Conservation (phyloP, 2,888 invertebrate genomes). For the Eupithecia abbreviata region DNA sequence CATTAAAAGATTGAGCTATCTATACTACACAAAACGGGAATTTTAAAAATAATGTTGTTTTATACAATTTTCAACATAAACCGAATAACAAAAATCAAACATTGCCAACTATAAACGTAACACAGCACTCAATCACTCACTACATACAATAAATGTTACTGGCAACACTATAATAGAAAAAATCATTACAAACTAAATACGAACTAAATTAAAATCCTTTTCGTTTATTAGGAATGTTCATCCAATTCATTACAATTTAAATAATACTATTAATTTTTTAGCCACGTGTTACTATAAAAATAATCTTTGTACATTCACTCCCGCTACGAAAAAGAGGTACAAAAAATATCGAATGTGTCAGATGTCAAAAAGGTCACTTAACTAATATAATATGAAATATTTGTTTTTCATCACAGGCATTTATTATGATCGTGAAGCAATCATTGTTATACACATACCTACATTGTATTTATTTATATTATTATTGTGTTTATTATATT, state of each 20-base stretch:
- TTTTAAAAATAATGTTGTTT: slow-evolving; percentile 37
- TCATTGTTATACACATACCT: not conserved
- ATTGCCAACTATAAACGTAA: slow-evolving; percentile 60
- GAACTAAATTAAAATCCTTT: slow-evolving; percentile 37
- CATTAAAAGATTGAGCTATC: slow-evolving; percentile 44
- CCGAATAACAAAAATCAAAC: slow-evolving; percentile 47
- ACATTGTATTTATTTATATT: not conserved
- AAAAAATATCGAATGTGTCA: not conserved
- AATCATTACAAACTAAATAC: slow-evolving; percentile 42
- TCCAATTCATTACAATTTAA: slow-evolving; percentile 51
- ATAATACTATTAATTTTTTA: slow-evolving; percentile 43
- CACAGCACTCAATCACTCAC: slow-evolving; percentile 71
- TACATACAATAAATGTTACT: slow-evolving; percentile 50
- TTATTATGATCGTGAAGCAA: not conserved
- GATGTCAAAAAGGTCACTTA: not conserved
- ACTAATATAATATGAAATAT: not conserved
- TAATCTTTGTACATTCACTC: slow-evolving; percentile 27
- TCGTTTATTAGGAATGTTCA: slow-evolving; percentile 57
- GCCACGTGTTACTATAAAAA: slow-evolving; percentile 22
- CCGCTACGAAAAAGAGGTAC: not conserved
- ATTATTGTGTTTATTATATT: not conserved
- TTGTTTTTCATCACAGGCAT: not conserved
- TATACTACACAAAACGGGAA: slow-evolving; percentile 30
- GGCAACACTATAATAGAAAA: slow-evolving; percentile 43
- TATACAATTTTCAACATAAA: slow-evolving; percentile 40